Conservation (phyloP, 2,797 vertebrate species). For the Siniperca undulata region DNA sequence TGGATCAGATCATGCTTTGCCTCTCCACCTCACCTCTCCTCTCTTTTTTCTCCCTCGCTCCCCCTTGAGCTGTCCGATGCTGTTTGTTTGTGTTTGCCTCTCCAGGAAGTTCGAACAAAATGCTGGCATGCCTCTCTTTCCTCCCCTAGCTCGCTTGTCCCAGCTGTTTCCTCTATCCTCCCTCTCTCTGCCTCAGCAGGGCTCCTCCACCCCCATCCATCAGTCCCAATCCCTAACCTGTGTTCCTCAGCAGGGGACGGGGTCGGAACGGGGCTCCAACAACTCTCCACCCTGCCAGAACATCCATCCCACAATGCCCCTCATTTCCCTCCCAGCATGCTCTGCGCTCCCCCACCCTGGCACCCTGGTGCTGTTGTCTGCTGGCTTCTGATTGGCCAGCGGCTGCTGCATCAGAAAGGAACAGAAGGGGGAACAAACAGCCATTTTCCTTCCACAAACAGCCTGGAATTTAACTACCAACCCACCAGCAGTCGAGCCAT, state of each 20-base stretch:
- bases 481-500: conserved; percentile 42
- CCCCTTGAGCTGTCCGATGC: conserved; percentile 51
- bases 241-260: conserved; percentile 64
- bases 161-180: conserved; percentile 81
- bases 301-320: conserved; percentile 77
- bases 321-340: conserved; percentile 78
- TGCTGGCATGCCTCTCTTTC: conserved; percentile 69
- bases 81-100: conserved; percentile 80
- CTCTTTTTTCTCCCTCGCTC: conserved; percentile 31
- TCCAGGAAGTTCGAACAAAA: conserved; percentile 80
- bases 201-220: conserved; percentile 68
- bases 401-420: conserved; percentile 37
- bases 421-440: conserved; percentile 32
- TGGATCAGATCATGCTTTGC: conserved; percentile 5
- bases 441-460: conserved; percentile 54
- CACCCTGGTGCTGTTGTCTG: conserved; percentile 62
- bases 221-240: conserved; percentile 71
- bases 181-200: conserved; percentile 69
- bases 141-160: conserved; percentile 64
- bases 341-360: conserved; percentile 52
- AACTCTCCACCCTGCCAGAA: conserved; percentile 71
- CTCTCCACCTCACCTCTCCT: conserved; percentile 26
- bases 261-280: conserved; percentile 58
- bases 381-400: conserved; percentile 54
- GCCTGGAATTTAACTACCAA: conserved; percentile 71